Percentiles rank a stretch among this genome's conserved stretches.
Conservation (phyloP, 2,797 vertebrate genomes). For the Nyctibius grandis region DNA sequence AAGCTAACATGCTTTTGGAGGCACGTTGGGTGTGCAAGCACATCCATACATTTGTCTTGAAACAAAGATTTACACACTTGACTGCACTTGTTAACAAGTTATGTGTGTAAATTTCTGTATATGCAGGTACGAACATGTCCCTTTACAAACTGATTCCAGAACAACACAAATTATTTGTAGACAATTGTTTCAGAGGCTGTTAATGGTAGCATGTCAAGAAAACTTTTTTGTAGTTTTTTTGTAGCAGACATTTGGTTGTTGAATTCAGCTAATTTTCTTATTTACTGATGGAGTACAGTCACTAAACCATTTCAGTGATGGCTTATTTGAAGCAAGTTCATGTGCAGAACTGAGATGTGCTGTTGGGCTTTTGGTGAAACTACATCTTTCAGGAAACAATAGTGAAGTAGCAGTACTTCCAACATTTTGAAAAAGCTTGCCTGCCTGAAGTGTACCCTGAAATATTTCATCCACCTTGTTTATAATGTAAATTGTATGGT, state of each 20-base stretch:
- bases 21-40: accelerated
- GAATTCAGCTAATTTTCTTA: background rate
- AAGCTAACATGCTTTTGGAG: background rate
- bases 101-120: background rate
- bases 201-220: no score
- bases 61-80: background rate
- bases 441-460: background rate
- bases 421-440: background rate
- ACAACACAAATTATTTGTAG: background rate
- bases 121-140: accelerated
- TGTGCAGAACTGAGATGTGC: background rate
- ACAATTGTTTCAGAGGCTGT: background rate
- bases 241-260: background rate
- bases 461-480: background rate
- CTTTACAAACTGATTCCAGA: background rate
- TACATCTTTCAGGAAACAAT: background rate
- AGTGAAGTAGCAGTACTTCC: background rate
- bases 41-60: background rate
- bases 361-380: background rate
- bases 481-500: background rate
- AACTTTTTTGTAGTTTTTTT: background rate
- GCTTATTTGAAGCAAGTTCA: background rate
- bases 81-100: background rate
- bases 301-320: background rate
- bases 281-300: background rate